These are phyloP conservation scores for Nasonia giraulti DNA, from an alignment of 1,140 invertebrate genomes.

Conservation along the genomic window DNA sequence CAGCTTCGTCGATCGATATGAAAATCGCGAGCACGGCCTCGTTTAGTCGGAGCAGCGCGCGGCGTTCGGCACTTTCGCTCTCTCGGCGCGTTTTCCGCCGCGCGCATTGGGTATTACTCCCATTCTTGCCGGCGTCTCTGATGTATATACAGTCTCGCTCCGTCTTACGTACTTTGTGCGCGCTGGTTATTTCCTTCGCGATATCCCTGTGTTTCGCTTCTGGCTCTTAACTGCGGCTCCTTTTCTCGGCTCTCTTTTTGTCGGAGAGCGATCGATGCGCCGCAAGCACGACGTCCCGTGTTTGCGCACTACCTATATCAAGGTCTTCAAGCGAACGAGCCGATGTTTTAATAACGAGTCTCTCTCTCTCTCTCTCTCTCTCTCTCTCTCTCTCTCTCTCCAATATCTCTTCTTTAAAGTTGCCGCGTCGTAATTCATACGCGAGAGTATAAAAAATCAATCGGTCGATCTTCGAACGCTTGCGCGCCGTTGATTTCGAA, in stretches of 20 bases:
- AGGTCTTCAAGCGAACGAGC: background rate
- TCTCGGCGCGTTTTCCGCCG: constrained; percentile 42
- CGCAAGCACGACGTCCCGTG: background rate
- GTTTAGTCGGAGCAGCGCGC: constrained; percentile 14
- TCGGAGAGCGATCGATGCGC: too few species aligned
- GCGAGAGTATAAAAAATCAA: too few species aligned
- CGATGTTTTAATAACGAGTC: too few species aligned
- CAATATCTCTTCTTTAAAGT: background rate
- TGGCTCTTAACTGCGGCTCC: background rate
- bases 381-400: too few species aligned
- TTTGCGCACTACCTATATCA: background rate
- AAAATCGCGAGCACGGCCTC: constrained; percentile 54
- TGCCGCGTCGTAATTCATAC: too few species aligned
- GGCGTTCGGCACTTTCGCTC: background rate
- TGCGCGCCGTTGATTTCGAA: background rate
- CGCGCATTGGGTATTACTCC: background rate
- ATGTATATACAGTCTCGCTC: constrained; percentile 23
- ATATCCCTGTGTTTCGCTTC: background rate
- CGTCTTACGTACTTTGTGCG: constrained; percentile 40
- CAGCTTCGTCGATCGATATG: constrained; percentile 51
- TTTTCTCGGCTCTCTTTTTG: background rate
- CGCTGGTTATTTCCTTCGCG: background rate
- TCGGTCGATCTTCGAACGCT: too few species aligned
- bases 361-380: too few species aligned
- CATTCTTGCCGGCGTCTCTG: background rate